Evolutionary conservation across 1,140 invertebrate genomes (phyloP).

Genomic region (Atta colombica): DNA sequence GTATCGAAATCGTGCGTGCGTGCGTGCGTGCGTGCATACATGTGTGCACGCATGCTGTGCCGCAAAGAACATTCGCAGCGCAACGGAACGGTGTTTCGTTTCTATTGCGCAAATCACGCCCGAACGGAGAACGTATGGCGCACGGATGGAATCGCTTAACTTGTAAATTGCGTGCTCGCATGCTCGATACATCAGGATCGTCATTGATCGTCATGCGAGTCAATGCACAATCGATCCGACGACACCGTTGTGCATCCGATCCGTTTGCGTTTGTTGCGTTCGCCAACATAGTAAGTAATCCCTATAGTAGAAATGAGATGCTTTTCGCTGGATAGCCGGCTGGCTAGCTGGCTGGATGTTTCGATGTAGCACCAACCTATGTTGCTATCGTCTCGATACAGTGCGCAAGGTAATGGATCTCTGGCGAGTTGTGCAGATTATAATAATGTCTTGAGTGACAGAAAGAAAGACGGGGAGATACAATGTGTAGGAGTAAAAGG

Average conservation of each 20-base stretch:
- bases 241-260: conserved; percentile 6
- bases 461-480: conserved; percentile 3
- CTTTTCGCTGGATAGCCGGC: neutral
- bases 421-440: conserved; percentile 36
- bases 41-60: neutral
- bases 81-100: conserved; percentile 63
- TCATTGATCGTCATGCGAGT: conserved; percentile 67
- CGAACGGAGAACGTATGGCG: conserved; percentile 28
- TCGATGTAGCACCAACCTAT: conserved; percentile 26
- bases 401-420: conserved; percentile 47
- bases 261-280: conserved; percentile 36
- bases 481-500: conserved; percentile 41
- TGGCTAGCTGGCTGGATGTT: neutral
- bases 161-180: conserved; percentile 75
- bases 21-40: neutral
- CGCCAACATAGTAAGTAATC: conserved; percentile 61
- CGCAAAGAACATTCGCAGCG: conserved; percentile 56
- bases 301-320: conserved; percentile 39
- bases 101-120: conserved; percentile 77
- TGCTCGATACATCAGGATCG: conserved; percentile 49
- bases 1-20: conserved; percentile 27
- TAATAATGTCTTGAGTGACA: conserved; percentile 55
- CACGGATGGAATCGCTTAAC: conserved; percentile 66
- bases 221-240: conserved; percentile 29
- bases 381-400: conserved; percentile 57